Conservation (phyloP, 2,113 vertebrate species). For the Andinoacara biseriatus region DNA sequence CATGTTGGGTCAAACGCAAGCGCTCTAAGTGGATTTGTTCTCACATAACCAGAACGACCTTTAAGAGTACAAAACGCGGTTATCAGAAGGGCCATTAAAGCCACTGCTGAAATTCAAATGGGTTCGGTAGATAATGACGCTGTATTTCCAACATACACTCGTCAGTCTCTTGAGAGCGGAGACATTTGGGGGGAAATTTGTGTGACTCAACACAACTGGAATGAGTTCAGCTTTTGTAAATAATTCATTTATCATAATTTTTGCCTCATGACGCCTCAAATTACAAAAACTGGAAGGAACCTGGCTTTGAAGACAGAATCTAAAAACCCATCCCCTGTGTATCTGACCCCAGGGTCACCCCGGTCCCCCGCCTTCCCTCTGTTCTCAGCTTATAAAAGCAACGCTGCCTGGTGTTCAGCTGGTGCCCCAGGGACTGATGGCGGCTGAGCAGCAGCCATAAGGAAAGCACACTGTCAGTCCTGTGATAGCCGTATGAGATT, state of each 20-base stretch:
- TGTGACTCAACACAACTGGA: slow-evolving; percentile 31
- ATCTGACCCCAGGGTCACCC: slow-evolving; percentile 18
- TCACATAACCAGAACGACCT: not conserved
- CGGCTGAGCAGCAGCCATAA: slow-evolving; percentile 37
- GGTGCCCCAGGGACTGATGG: slow-evolving; percentile 39
- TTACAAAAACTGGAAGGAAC: not conserved
- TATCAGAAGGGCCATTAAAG: slow-evolving; percentile 3
- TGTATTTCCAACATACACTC: slow-evolving; percentile 19
- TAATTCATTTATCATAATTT: slow-evolving; percentile 27
- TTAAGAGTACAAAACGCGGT: not conserved
- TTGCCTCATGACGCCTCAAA: slow-evolving; percentile 8
- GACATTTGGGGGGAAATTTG: not conserved
- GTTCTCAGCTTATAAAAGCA: slow-evolving; percentile 12
- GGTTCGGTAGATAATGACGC: slow-evolving; percentile 20
- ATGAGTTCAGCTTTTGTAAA: slow-evolving; percentile 24
- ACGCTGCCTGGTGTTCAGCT: slow-evolving; percentile 5
- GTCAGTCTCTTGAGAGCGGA: not conserved
- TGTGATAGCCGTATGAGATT: slow-evolving; percentile 90
- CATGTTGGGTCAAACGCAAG: not conserved
- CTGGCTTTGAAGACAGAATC: slow-evolving; percentile 8
- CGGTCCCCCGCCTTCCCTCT: not conserved
- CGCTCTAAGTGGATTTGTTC: not conserved
- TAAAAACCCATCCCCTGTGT: not conserved
- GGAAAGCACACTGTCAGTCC: slow-evolving; percentile 82
- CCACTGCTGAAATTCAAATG: slow-evolving; percentile 36